Percentiles rank a stretch among this genome's conserved stretches.
phyloP scores from a whole-genome alignment of 2,888 invertebrate species.

The Bugula neritina region DNA sequence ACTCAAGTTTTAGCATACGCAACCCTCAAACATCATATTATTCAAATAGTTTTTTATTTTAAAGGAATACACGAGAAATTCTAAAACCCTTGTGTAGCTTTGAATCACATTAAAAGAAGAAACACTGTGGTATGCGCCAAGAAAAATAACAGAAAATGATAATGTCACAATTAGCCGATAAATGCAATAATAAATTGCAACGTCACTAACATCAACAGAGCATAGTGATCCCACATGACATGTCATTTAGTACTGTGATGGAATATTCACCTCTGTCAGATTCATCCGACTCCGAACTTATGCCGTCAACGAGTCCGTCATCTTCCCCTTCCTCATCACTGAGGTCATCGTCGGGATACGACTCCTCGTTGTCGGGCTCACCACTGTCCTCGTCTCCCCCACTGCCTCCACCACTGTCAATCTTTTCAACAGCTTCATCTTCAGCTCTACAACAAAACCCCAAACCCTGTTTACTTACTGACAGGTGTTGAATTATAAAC shows the following conservation, averaged over 20 bases:
- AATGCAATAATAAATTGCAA: background rate
- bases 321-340: slow-evolving; percentile 32
- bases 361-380: slow-evolving; percentile 52
- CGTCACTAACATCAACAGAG: background rate
- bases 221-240: background rate
- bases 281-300: slow-evolving; percentile 35
- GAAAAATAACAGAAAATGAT: too few species aligned
- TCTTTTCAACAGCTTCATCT: background rate
- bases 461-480: too few species aligned
- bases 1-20: too few species aligned
- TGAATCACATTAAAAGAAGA: too few species aligned
- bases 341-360: slow-evolving; percentile 36
- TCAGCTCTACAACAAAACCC: slow-evolving; percentile 7
- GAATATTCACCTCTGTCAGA: slow-evolving; percentile 37
- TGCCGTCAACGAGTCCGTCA: slow-evolving; percentile 29
- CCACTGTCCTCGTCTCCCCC: slow-evolving; percentile 59
- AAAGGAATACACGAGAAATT: too few species aligned
- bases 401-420: slow-evolving; percentile 26
- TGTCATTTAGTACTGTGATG: background rate
- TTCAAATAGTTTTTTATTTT: too few species aligned
- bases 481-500: too few species aligned
- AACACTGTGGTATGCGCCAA: too few species aligned
- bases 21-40: too few species aligned
- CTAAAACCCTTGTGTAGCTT: too few species aligned
- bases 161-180: background rate